Evolutionary conservation across 1,140 invertebrate genomes (phyloP), one percentile per base, ranked within the genome.

Genomic region (Drosophila tristis): DNA sequence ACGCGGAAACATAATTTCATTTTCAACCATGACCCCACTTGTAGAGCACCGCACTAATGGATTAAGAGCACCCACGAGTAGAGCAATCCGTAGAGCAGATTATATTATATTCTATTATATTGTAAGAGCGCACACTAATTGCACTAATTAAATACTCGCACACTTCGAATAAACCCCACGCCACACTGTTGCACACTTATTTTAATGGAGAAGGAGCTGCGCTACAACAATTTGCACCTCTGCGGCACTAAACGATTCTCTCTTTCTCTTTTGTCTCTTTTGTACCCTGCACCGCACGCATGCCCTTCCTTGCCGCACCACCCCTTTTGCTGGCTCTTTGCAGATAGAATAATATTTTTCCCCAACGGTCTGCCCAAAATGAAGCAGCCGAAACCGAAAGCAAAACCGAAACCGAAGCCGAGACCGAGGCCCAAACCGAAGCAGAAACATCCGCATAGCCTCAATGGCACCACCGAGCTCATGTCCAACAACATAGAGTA

Each of bases 311-410:
- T 61, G 50, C 63, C 35, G 47, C 49, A n/a, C 42, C 57, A 25
- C 15, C 58, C 15, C 9, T 53, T 48, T 35, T 51, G 51, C 51
- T 51, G 50, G 26, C 78, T 66, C 74, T 80, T 91, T 91, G 61
- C 90, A 91, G 90, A 91, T 87, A 91, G 90, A 91, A 67, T 91
- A 81, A 91, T 91, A 80, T 91, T 91, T 89, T 91, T 91, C 72
- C 90, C 90, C 56, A 91, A 91, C 66, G 90, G 90, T 56, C 82
- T 90, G 80, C 80, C 90, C 25, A 87, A 87, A 71, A 58, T 77
- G 54, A 87, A 89, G 57, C 75, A 78, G 31, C 75, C 43, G 31
- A 78, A 81, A 72, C 39, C 73, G 47, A 91, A 84, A 48, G 39
- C 73, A 42, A 89, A 85, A 23, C 76, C 39, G 11, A 73, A 65